Evolutionary conservation across 2,797 vertebrate species (phyloP).

Genomic region (Chaenodraco wilsoni): DNA sequence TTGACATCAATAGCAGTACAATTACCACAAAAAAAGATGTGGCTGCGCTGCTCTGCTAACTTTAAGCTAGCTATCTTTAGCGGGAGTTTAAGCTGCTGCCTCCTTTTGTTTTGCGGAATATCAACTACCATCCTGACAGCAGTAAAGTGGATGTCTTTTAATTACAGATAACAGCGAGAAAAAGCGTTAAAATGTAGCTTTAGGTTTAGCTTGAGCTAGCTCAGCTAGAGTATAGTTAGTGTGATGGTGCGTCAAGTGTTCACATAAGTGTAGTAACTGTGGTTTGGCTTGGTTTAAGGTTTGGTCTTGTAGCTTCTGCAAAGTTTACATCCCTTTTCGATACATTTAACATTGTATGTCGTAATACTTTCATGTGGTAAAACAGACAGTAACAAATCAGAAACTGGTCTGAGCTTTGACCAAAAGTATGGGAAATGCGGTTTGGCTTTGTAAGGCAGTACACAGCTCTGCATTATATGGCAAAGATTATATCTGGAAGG

Average conservation of each 20-base stretch:
- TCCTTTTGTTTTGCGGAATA: neutral
- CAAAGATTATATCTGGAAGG: neutral
- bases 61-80: neutral
- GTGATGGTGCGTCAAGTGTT: neutral
- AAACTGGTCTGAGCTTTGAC: neutral
- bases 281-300: neutral
- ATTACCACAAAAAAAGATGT: neutral
- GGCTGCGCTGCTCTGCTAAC: neutral
- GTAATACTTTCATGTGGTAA: neutral
- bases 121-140: neutral
- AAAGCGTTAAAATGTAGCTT: neutral
- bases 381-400: neutral
- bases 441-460: neutral
- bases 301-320: neutral
- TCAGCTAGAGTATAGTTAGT: neutral
- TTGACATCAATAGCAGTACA: neutral
- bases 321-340: neutral
- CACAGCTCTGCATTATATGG: neutral
- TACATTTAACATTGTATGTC: neutral
- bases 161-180: neutral
- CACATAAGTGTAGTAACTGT: neutral
- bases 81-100: neutral
- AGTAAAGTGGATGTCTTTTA: neutral
- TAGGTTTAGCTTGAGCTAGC: neutral
- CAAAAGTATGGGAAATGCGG: neutral